Evolutionary conservation across 2,888 invertebrate genomes (phyloP).

Genomic region (Hydrotaea cyrtoneurina): DNA sequence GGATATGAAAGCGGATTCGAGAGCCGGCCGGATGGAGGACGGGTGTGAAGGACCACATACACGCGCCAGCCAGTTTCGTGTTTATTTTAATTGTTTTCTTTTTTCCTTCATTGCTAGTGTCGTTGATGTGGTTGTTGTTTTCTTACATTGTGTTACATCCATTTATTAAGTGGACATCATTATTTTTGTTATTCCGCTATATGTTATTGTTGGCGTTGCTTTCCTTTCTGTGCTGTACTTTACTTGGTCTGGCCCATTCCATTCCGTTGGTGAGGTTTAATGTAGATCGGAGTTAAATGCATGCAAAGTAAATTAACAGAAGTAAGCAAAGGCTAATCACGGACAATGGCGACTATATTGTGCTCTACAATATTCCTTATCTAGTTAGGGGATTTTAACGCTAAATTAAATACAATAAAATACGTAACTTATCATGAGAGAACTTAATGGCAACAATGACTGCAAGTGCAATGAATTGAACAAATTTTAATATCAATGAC

Average conservation of each 20-base stretch:
- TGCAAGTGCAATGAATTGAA: no score
- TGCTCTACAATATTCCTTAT: not conserved
- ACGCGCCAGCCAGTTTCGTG: conserved; percentile 6
- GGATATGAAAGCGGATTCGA: not conserved
- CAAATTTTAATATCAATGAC: no score
- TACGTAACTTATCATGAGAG: no score
- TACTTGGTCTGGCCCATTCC: not conserved
- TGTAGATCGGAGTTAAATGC: not conserved
- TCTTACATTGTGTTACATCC: conserved; percentile 8
- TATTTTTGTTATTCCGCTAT: conserved; percentile 35
- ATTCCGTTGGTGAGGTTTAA: not conserved
- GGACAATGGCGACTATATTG: not conserved
- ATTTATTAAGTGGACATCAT: conserved; percentile 55
- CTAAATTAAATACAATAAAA: no score
- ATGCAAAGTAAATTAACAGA: not conserved
- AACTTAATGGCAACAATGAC: no score
- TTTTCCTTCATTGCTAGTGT: not conserved
- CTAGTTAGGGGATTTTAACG: no score
- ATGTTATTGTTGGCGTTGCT: not conserved
- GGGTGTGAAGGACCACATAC: conserved; percentile 5
- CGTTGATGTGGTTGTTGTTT: not conserved
- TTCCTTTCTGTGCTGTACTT: conserved; percentile 4
- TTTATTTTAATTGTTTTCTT: not conserved
- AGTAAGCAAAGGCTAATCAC: not conserved
- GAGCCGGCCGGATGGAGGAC: not conserved